A percentile compares a stretch with the other conserved stretches of the same genome.
Conservation (phyloP, 2,888 invertebrate genomes). For the Labia minor region DNA sequence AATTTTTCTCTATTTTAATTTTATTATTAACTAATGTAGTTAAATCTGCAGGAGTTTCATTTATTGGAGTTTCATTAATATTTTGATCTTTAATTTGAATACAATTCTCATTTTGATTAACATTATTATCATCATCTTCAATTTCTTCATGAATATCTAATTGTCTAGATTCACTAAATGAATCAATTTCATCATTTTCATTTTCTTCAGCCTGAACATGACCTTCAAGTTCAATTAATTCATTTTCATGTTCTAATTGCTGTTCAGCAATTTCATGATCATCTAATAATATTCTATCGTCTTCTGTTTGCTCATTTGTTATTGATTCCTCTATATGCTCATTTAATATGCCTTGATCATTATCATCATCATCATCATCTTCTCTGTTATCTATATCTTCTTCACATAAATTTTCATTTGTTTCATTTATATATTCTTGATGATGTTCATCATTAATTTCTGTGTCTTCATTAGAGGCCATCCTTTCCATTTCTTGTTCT, state of each 20-base stretch:
- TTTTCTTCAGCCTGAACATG: slow-evolving; percentile 47
- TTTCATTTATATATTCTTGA: slow-evolving; percentile 3
- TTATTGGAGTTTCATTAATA: too few relatives aligned
- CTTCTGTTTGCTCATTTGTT: background rate
- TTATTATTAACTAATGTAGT: background rate
- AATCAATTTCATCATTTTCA: slow-evolving; percentile 47
- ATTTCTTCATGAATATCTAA: too few relatives aligned
- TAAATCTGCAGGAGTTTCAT: too few relatives aligned
- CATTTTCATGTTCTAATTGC: slow-evolving; percentile 18
- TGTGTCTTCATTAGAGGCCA: background rate
- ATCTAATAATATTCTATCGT: background rate
- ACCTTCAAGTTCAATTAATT: slow-evolving; percentile 28
- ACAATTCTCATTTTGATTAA: too few relatives aligned
- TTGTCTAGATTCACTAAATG: too few relatives aligned
- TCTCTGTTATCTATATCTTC: background rate
- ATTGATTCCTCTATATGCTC: background rate
- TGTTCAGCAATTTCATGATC: background rate
- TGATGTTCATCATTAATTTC: slow-evolving; percentile 1
- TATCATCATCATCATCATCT: background rate
- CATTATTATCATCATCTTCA: slow-evolving; percentile 44
- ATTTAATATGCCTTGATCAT: background rate
- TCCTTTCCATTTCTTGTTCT: slow-evolving; percentile 4
- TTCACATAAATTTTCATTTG: background rate
- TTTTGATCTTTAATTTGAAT: too few relatives aligned
- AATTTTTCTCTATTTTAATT: background rate